A percentile compares a stretch with the other conserved stretches of the same genome.
Conservation (phyloP, 2,113 vertebrate genomes). For the Malurus elegans region DNA sequence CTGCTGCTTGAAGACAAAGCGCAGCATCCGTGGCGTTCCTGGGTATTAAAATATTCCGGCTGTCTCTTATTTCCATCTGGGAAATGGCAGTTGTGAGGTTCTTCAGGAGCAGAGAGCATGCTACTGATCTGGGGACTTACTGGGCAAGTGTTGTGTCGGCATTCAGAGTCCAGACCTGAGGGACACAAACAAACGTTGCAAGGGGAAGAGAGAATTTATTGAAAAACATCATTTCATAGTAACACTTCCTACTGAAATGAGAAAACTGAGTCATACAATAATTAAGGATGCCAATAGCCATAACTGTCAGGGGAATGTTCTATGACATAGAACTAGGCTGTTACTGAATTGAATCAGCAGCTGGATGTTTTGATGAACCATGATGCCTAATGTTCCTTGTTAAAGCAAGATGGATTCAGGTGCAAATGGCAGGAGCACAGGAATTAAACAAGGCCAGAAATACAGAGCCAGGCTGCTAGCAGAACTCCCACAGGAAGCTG, state of each 20-base stretch:
- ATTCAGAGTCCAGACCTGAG: slow-evolving; percentile 15
- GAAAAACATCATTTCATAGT: not conserved
- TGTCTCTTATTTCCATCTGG: slow-evolving; percentile 68
- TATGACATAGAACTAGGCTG: not conserved
- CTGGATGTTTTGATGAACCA: not conserved
- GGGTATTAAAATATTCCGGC: slow-evolving; percentile 50
- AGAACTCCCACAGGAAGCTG: not conserved
- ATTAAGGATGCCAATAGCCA: not conserved
- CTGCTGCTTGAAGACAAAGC: slow-evolving; percentile 22
- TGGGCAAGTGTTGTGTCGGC: slow-evolving; percentile 18
- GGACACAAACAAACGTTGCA: not conserved
- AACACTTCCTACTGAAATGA: not conserved
- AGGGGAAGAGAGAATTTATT: not conserved
- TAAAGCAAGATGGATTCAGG: not conserved
- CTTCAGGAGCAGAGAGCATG: slow-evolving; percentile 53
- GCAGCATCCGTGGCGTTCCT: slow-evolving; percentile 69
- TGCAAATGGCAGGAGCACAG: not conserved
- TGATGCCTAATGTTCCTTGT: not conserved
- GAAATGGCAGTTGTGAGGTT: slow-evolving; percentile 56
- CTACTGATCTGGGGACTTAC: slow-evolving; percentile 20
- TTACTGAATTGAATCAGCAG: not conserved
- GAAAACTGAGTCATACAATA: not conserved
- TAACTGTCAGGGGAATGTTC: not conserved
- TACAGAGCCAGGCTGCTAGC: not conserved
- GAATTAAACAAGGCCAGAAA: not conserved